phyloP scores from a whole-genome alignment of 2,113 vertebrate genomes.

The Holacanthus passer region DNA sequence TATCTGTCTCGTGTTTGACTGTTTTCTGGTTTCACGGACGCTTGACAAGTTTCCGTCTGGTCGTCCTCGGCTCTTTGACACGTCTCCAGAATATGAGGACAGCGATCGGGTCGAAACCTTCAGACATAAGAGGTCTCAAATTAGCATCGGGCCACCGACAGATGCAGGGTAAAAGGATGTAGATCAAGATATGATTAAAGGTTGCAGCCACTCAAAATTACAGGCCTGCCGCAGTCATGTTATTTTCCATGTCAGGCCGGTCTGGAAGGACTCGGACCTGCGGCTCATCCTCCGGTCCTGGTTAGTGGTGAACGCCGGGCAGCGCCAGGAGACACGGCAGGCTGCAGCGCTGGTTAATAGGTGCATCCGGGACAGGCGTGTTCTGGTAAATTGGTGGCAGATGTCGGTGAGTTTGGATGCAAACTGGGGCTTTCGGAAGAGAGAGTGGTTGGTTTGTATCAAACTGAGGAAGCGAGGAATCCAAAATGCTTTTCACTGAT shows the following conservation, averaged over 20 bases:
- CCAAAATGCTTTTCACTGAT: slow-evolving; percentile 1
- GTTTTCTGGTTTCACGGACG: slow-evolving; percentile 7
- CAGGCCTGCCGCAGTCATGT: slow-evolving; percentile 48
- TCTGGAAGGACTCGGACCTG: slow-evolving; percentile 46
- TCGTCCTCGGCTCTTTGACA: slow-evolving; percentile 14
- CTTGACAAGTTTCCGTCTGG: background rate
- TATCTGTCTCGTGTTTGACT: background rate
- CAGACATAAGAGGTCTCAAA: slow-evolving; percentile 52
- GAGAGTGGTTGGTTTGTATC: background rate
- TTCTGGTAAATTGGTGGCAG: slow-evolving; percentile 65
- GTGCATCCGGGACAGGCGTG: slow-evolving; percentile 22
- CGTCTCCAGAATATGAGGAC: slow-evolving; percentile 24
- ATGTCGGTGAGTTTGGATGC: slow-evolving; percentile 54
- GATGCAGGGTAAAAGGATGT: slow-evolving; percentile 33
- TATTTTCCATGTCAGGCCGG: slow-evolving; percentile 48
- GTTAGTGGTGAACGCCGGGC: slow-evolving; percentile 39
- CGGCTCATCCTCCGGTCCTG: slow-evolving; percentile 38
- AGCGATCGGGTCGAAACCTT: slow-evolving; percentile 22
- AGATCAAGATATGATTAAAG: slow-evolving; percentile 69
- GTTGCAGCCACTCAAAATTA: slow-evolving; percentile 53
- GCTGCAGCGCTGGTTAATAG: slow-evolving; percentile 40
- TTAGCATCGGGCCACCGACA: slow-evolving; percentile 38
- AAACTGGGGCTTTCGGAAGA: background rate
- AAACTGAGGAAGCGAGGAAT: background rate
- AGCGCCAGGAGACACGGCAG: slow-evolving; percentile 24